Base-by-base conservation (phyloP, 2,888 invertebrate species). In the Rapana venosa region DNA sequence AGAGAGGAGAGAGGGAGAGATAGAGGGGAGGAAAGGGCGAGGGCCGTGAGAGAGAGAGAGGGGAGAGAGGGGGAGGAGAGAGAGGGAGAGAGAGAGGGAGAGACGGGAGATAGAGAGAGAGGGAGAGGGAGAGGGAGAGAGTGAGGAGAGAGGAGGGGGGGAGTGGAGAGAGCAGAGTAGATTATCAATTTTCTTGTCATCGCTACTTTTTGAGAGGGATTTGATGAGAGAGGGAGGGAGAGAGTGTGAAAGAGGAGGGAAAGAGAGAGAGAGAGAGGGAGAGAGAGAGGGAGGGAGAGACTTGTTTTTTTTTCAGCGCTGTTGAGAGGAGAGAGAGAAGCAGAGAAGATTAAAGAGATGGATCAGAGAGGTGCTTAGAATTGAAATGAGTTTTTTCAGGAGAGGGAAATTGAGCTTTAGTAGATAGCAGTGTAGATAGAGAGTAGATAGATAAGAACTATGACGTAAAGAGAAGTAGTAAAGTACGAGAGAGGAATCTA, bases 201-300 rank as follows among this genome's bases (percentile, higher is more conserved):
- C 15, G 58, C n/a, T n/a, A n/a, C n/a, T n/a, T 58, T 58, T 58
- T 8, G 58, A 8, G 11, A 70, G 70, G 1, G 70, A 26, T 8
- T 8, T 17, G 26, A 70, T 8, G 70, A 70, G 26, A 22, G 70
- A 70, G 26, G 26, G 26, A 70, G 26, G 66, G 11, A 66, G 26
- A 70, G 26, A 13, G 22, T 8, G 20, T 70, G 26, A 17, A 22
- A 4, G 26, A 26, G 26, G 70, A 22, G 26, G 26, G 70, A 70
- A 26, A 58, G 70, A 20, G 70, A 70, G n/a, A 70, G 22, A 70
- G 70, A 22, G 70, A 70, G n/a, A 70, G 70, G 26, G n/a, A 70
- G 70, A 70, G 70, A 70, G 70, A 70, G 70, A 70, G 70, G 26
- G 70, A 70, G 70, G 26, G 70, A 70, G 70, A 70, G 70, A 70